Percentiles rank a stretch among this genome's conserved stretches.
Conservation (phyloP, 2,888 invertebrate genomes). For the Caenorhabditis sp. region DNA sequence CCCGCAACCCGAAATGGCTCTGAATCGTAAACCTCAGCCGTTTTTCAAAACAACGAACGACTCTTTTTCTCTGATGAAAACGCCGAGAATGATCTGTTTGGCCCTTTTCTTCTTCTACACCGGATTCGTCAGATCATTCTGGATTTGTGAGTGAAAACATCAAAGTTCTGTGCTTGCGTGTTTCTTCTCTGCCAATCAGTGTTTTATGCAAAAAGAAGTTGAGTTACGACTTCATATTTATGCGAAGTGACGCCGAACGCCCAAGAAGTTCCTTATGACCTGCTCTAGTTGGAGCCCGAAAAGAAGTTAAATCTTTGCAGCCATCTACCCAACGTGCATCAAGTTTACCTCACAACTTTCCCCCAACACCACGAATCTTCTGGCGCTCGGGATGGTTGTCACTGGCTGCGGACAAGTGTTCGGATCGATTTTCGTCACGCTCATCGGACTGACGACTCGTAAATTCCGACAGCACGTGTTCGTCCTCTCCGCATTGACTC, state of each 20-base stretch:
- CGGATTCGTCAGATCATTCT: conserved; percentile 43
- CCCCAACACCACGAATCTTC: conserved; percentile 25
- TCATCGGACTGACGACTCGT: conserved; percentile 8
- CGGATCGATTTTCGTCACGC: conserved; percentile 10
- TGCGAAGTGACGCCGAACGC: too few species aligned
- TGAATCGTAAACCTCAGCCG: not conserved
- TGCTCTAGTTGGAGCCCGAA: not conserved
- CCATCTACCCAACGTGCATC: conserved; percentile 49
- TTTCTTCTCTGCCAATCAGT: too few species aligned
- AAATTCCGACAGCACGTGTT: conserved; percentile 11
- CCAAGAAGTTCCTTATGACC: not conserved
- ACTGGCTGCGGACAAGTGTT: conserved; percentile 44
- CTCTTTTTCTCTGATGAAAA: not conserved
- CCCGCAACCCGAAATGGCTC: conserved; percentile 13
- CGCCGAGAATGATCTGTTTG: conserved; percentile 3
- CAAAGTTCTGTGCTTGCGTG: not conserved
- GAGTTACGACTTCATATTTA: too few species aligned
- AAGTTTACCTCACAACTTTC: conserved; percentile 31
- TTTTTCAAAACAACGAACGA: not conserved
- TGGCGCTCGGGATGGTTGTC: conserved; percentile 23
- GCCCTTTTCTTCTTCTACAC: conserved; percentile 44
- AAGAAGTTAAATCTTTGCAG: conserved; percentile 5
- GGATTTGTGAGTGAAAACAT: conserved; percentile 50
- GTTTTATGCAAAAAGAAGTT: too few species aligned
- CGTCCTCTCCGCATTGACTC: not conserved